These are phyloP conservation scores for Clistopyga incitator DNA, from an alignment of 2,888 invertebrate species.

Conservation along the genomic window DNA sequence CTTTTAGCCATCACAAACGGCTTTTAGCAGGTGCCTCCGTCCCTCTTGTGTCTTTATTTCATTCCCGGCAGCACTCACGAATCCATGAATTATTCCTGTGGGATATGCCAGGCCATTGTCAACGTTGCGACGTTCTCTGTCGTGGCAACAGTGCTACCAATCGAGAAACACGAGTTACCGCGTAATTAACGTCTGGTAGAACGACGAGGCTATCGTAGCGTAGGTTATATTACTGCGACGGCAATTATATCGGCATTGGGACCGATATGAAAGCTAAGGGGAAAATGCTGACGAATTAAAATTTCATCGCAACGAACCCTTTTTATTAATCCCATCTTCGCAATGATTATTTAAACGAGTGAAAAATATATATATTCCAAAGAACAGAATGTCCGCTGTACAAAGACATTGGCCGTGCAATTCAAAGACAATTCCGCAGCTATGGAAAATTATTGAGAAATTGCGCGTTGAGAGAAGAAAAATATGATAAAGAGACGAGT, in stretches of 20 bases:
- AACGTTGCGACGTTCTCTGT: constrained; percentile 43
- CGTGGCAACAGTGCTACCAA: constrained; percentile 13
- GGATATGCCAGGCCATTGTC: constrained; percentile 35
- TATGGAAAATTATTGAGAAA: constrained; percentile 43
- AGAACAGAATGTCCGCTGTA: background rate
- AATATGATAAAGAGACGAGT: constrained; percentile 23
- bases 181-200: constrained; percentile 46
- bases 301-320: background rate
- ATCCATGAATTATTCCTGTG: constrained; percentile 57
- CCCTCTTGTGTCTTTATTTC: constrained; percentile 1
- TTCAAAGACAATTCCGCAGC: constrained; percentile 2
- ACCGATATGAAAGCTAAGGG: background rate
- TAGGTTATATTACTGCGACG: constrained; percentile 1
- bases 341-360: background rate
- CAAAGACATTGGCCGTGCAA: background rate
- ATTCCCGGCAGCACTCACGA: constrained; percentile 21
- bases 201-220: background rate
- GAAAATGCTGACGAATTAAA: background rate
- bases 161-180: constrained; percentile 29
- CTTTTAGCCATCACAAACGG: background rate
- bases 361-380: background rate
- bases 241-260: constrained; percentile 6
- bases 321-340: background rate
- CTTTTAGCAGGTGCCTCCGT: background rate
- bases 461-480: constrained; percentile 28